phyloP scores from a whole-genome alignment of 1,140 invertebrate species.

The Brachionus rubens region DNA sequence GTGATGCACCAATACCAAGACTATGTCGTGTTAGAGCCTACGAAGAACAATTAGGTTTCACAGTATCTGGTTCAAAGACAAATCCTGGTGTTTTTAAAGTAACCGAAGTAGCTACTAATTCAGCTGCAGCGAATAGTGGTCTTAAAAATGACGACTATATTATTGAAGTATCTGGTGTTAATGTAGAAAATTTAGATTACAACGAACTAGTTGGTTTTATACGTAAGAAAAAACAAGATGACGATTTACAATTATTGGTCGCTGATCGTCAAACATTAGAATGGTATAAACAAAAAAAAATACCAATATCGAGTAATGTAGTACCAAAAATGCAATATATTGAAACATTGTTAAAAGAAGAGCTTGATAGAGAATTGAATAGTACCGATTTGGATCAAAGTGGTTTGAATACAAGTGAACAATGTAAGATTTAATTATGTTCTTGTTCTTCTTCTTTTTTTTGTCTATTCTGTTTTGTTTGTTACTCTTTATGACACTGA shows the following conservation, averaged over 20 bases:
- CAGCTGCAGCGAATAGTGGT: constrained; percentile 17
- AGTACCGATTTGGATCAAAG: constrained; percentile 27
- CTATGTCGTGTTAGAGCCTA: constrained; percentile 39
- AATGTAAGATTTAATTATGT: not conserved
- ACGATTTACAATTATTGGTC: constrained; percentile 41
- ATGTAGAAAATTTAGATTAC: constrained; percentile 25
- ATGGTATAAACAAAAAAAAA: constrained; percentile 35
- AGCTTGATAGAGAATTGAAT: constrained; percentile 37
- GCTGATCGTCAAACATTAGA: constrained; percentile 6
- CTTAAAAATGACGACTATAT: constrained; percentile 30
- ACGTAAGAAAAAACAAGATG: constrained; percentile 15
- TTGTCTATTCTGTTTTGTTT: too few species aligned
- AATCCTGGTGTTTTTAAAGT: constrained; percentile 31
- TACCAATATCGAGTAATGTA: constrained; percentile 35
- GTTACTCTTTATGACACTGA: too few species aligned
- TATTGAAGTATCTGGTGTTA: constrained; percentile 16
- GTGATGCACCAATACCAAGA: constrained; percentile 34
- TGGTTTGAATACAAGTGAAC: constrained; percentile 12
- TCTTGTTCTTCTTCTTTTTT: too few species aligned
- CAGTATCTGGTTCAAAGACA: constrained; percentile 39
- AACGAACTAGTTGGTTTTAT: constrained; percentile 15
- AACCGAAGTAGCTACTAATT: not conserved
- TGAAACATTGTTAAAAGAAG: constrained; percentile 40
- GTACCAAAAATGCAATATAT: constrained; percentile 46
- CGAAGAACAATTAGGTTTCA: constrained; percentile 40